These are phyloP conservation scores for Tursiops truncatus DNA, from an alignment of 2,113 vertebrate species.

Conservation along the genomic window DNA sequence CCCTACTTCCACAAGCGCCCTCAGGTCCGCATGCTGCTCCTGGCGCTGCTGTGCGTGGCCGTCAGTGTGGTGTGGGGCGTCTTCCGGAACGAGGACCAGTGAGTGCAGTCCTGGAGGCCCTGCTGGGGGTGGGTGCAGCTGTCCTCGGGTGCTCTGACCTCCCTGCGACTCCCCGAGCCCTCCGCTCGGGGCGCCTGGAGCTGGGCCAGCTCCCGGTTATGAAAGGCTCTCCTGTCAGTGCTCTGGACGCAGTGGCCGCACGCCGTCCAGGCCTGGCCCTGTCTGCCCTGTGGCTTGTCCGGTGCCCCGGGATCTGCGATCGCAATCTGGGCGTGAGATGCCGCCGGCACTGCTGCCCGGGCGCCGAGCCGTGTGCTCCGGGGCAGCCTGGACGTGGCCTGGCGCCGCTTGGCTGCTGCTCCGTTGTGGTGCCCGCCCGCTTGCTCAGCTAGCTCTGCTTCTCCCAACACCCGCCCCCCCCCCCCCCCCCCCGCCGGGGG, in stretches of 20 bases:
- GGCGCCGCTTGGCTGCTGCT: neutral
- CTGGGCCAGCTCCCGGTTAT: neutral
- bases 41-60: constrained; percentile 88
- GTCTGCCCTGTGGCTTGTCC: neutral
- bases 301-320: neutral
- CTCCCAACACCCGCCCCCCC: neutral
- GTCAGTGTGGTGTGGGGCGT: constrained; percentile 92
- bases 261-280: neutral
- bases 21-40: constrained; percentile 90
- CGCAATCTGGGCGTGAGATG: neutral
- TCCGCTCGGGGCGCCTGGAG: neutral
- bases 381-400: neutral
- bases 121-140: neutral
- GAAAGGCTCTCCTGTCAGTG: neutral
- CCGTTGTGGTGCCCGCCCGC: neutral
- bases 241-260: neutral
- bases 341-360: accelerated
- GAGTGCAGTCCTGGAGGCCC: constrained; percentile 73
- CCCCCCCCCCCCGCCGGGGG: neutral
- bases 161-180: neutral
- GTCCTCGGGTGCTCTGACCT: neutral
- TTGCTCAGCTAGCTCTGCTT: too few species aligned
- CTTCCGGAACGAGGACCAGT: constrained; percentile 97
- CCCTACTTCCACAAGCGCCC: constrained; percentile 95
- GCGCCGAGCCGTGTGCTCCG: neutral